Evolutionary conservation across 2,113 vertebrate genomes (phyloP).

Genomic region (Ctenodactylus gundi): DNA sequence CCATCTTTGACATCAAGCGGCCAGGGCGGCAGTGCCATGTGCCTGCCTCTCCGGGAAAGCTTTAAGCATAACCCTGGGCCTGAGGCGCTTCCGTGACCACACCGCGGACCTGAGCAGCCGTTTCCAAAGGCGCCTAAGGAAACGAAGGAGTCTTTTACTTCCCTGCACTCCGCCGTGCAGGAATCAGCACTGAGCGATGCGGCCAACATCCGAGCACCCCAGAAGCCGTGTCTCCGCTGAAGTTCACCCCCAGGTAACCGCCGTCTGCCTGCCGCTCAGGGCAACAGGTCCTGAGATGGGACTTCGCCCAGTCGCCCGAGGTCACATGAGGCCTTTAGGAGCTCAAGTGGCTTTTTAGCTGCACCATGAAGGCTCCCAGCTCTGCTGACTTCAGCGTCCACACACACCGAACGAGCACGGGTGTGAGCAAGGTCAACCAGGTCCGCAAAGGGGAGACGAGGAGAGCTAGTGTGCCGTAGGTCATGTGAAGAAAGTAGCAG

Average conservation of each 20-base stretch:
- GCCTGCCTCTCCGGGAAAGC: constrained; percentile 34
- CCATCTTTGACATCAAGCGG: not conserved
- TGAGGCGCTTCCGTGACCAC: not conserved
- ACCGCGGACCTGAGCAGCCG: no score
- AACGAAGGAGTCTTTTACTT: constrained; percentile 41
- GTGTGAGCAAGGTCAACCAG: constrained; percentile 89
- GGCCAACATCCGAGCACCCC: not conserved
- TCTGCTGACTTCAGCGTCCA: constrained; percentile 87
- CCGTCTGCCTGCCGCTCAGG: not conserved
- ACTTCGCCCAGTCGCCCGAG: not conserved
- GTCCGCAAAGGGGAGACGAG: constrained; percentile 93
- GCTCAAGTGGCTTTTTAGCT: constrained; percentile 86
- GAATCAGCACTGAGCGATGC: constrained; percentile 37
- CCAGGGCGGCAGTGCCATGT: not conserved
- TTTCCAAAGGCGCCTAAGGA: no score
- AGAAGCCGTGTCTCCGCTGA: not conserved
- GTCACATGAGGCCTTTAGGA: constrained; percentile 80
- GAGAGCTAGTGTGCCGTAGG: constrained; percentile 92
- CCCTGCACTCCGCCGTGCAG: constrained; percentile 46
- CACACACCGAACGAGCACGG: constrained; percentile 87
- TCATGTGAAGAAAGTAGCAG: constrained; percentile 91
- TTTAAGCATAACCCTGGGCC: not conserved
- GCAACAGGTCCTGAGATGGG: not conserved
- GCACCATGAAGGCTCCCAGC: constrained; percentile 81
- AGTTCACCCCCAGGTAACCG: not conserved